Base-by-base conservation (phyloP, 2,113 vertebrate species). In the Capreolus pygargus region DNA sequence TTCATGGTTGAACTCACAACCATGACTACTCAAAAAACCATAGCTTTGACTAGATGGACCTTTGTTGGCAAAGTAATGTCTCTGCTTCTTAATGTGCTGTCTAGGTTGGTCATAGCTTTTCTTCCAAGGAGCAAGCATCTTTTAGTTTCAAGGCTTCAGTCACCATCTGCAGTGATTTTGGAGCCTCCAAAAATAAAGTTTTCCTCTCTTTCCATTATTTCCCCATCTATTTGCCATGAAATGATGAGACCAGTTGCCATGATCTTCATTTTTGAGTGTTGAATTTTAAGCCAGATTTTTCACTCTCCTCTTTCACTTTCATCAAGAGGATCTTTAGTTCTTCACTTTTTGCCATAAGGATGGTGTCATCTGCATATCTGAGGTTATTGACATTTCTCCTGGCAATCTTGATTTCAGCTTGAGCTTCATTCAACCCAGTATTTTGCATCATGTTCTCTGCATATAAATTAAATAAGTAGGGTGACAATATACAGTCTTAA, bases 181-280 rank as follows among this genome's bases (percentile, higher is more conserved):
- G n/a, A 23, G n/a, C 5, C 19, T n/a, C 0, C 0, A 0, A 60
- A 39, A 39, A 70, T 36, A 39, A 60, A 60, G 67, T 70, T 1
- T 70, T 11, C 19, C n/a, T 36, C 8, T 70, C 10, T 70, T 70
- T 70, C 67, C n/a, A 39, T 70, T 39, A 12, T 39, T 12, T 70
- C 67, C 67, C n/a, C n/a, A 23, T 39, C 67, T 23, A 23, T 70
- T 39, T 70, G 19, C 5, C 67, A 70, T 70, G 10, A 70, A 70
- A 21, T 70, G 67, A 70, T 70, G 67, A 10, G n/a, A 6, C 19
- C 11, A 70, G 9, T 39, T 70, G 64, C 64, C 64, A 70, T 36
- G 19, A 70, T 70, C 19, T 70, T 70, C 67, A 70, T 39, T 70
- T 70, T 39, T 70, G n/a, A 70, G n/a, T 70, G 67, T 5, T 39